These are phyloP conservation scores for Labrus mixtus DNA, from an alignment of 2,113 vertebrate species.

Conservation along the genomic window DNA sequence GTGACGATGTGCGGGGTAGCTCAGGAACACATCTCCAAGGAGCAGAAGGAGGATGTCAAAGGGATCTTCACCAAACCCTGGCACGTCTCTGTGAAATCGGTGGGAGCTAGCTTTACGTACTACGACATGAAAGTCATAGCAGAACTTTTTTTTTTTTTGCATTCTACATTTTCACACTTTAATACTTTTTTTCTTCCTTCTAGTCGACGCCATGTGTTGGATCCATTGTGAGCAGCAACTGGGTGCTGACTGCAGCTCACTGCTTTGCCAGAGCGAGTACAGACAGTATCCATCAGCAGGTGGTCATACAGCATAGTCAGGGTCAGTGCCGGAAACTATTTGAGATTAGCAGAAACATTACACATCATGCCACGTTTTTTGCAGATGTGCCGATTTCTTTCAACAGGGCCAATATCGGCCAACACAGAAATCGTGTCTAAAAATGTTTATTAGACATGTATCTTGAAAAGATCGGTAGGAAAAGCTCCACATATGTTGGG, in stretches of 20 bases:
- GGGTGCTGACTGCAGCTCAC: conserved; percentile 89
- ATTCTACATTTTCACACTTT: not conserved
- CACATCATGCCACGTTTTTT: too few species aligned
- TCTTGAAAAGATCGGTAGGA: too few species aligned
- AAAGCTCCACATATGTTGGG: too few species aligned
- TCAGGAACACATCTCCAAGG: conserved; percentile 72
- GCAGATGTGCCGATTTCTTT: too few species aligned
- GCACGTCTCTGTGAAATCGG: conserved; percentile 80
- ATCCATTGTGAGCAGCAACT: conserved; percentile 84
- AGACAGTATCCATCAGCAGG: not conserved
- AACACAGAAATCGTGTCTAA: too few species aligned
- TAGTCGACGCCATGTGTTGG: conserved; percentile 81
- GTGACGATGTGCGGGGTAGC: conserved; percentile 87
- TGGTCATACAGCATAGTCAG: conserved; percentile 68
- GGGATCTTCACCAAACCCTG: conserved; percentile 76
- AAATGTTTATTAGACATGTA: too few species aligned
- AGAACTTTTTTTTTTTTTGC: not conserved
- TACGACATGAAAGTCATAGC: not conserved
- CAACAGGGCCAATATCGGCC: too few species aligned
- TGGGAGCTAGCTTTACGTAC: conserved; percentile 52
- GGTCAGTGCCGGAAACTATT: not conserved
- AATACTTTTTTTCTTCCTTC: not conserved
- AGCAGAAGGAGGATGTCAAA: accelerated
- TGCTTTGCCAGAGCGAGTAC: conserved; percentile 79
- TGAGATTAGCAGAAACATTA: too few species aligned